Evolutionary conservation across 2,797 vertebrate genomes (phyloP), one percentile per base, ranked within the genome.

Genomic region (Staurois parvus): DNA sequence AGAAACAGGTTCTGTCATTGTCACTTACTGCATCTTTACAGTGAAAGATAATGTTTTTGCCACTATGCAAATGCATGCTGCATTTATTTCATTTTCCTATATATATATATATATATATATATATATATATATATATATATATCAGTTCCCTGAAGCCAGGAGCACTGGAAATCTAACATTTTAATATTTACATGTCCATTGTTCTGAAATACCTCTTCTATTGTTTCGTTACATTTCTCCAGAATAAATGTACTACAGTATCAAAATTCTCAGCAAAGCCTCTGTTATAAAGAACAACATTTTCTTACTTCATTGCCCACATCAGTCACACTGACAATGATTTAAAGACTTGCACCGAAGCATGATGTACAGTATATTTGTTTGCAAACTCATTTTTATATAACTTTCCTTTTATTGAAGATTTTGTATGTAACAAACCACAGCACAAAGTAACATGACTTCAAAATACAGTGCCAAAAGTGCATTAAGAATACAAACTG

Each of bases 261-360:
- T 40, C 32, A 37, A n/a, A 77, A 77, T 77, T 37, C 75, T 77
- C 24, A 77, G 21, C 52, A 59, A 59, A 77, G 52, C 26, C 29
- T 34, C 13, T 64, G 56, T 15, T 77, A 40, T 34, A 64, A 37
- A 64, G 52, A 59, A 77, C 19, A 59, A 76, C 37, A 40, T 64
- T 62, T 77, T 77, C 64, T 66, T 79, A 21, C 8, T 79, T 45
- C 62, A 79, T 19, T 68, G 37, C 40, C 10, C 10, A 68, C 76
- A 79, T 79, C 64, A 28, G 67, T 79, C 76, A 79, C 67, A 64
- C 19, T 68, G 76, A 68, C 76, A 68, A 66, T 48, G 62, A 79
- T 79, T 79, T 79, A 64, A 48, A 32, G 76, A 45, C 34, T 48
- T 77, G 56, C 24, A 37, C 52, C 40, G 75, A 77, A 64, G 56